Percentiles rank a stretch among this genome's conserved stretches.
Conservation (phyloP, 2,888 invertebrate species). For the Aporophyla nigra region DNA sequence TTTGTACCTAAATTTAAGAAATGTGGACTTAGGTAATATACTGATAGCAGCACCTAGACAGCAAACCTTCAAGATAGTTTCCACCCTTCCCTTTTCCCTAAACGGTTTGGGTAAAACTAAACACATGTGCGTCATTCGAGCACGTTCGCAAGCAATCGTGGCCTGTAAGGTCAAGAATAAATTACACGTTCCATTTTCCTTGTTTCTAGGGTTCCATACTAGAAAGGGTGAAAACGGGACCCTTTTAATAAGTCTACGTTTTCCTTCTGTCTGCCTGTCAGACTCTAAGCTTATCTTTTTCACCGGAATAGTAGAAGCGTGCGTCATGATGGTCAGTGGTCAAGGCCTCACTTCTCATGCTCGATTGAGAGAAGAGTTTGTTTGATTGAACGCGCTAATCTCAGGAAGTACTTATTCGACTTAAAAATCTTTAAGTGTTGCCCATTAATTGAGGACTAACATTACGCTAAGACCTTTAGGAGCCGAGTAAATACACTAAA, state of each 20-base stretch:
- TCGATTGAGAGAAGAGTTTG: too few relatives aligned
- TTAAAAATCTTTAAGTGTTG: too few relatives aligned
- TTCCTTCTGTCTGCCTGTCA: neutral
- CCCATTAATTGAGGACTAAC: too few relatives aligned
- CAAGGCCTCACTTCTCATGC: too few relatives aligned
- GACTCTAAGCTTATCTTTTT: neutral
- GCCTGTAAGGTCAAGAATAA: constrained; percentile 58
- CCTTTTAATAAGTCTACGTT: neutral
- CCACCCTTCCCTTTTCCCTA: constrained; percentile 3
- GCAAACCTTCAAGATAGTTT: neutral
- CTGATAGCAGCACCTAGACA: neutral
- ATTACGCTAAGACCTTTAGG: too few relatives aligned
- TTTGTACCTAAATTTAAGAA: neutral
- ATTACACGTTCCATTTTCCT: constrained; percentile 45
- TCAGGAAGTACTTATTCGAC: too few relatives aligned
- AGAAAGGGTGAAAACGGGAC: neutral
- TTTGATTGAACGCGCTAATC: too few relatives aligned
- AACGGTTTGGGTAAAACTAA: constrained; percentile 25
- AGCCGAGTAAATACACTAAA: too few relatives aligned
- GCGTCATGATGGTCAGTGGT: too few relatives aligned
- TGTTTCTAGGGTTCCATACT: constrained; percentile 16
- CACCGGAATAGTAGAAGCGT: neutral
- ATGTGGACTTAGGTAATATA: constrained; percentile 3
- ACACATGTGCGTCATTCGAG: constrained; percentile 32
- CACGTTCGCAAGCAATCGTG: constrained; percentile 43